phyloP scores from a whole-genome alignment of 2,888 invertebrate species.

The Lochmaea capreae region DNA sequence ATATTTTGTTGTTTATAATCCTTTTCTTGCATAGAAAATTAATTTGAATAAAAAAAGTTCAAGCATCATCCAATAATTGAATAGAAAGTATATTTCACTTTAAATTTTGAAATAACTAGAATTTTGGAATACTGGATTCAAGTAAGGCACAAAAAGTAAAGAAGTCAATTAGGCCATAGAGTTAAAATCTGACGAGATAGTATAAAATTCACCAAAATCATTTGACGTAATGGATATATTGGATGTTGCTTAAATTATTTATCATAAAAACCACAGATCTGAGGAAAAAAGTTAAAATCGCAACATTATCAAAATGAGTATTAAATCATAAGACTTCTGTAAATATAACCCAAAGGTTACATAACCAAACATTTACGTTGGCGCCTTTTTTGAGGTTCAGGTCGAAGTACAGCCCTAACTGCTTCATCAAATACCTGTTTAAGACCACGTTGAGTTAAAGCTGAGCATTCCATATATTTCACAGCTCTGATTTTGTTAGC shows the following conservation, averaged over 20 bases:
- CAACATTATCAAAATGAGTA: slow-evolving; percentile 23
- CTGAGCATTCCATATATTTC: slow-evolving; percentile 99
- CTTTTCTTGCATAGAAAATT: slow-evolving; percentile 5
- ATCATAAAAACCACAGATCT: slow-evolving; percentile 5
- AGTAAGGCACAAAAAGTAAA: no score
- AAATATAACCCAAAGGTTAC: slow-evolving; percentile 53
- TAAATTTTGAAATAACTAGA: not conserved
- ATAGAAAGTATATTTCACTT: not conserved
- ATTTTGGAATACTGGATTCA: no score
- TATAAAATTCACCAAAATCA: no score
- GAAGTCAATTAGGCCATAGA: no score
- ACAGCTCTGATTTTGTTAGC: slow-evolving; percentile 98
- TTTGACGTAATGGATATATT: not conserved
- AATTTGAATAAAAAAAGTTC: not conserved
- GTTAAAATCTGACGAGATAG: no score
- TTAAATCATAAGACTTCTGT: slow-evolving; percentile 13
- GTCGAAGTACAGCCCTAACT: slow-evolving; percentile 95
- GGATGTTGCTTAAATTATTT: slow-evolving; percentile 9
- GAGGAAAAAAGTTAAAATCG: slow-evolving; percentile 10
- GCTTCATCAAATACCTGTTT: slow-evolving; percentile 99
- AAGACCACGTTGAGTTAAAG: slow-evolving; percentile 96
- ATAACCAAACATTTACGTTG: slow-evolving; percentile 84
- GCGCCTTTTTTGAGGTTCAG: slow-evolving; percentile 94
- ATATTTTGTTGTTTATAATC: not conserved
- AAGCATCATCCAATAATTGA: slow-evolving; percentile 6